phyloP scores from a whole-genome alignment of 2,113 vertebrate species.

The Azemiops feae region DNA sequence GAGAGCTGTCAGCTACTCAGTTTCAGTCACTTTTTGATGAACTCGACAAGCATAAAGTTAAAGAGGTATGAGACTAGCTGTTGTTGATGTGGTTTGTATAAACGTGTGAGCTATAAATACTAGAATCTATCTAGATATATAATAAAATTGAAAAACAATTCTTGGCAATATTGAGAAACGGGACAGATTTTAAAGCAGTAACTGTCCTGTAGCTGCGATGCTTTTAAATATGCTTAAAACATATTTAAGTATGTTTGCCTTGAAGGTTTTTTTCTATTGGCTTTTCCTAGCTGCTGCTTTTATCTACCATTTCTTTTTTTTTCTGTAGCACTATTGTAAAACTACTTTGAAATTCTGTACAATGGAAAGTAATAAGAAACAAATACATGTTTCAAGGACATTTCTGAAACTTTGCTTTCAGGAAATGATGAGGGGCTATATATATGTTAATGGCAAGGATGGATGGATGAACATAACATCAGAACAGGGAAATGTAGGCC shows the following conservation, averaged over 20 bases:
- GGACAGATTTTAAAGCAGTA: not conserved
- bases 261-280: not conserved
- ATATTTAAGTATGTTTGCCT: not conserved
- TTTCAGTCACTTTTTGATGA: conserved; percentile 27
- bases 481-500: not conserved
- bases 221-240: not conserved
- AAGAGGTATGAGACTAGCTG: conserved; percentile 2
- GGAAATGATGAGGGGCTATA: not conserved
- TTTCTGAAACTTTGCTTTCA: not conserved
- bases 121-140: not conserved
- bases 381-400: not conserved
- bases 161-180: not conserved
- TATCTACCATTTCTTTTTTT: not conserved
- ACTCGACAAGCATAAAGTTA: conserved; percentile 18
- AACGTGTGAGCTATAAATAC: not conserved
- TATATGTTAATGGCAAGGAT: not conserved
- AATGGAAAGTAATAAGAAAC: not conserved
- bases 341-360: not conserved
- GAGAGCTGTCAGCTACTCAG: conserved; percentile 6
- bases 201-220: not conserved
- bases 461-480: not conserved
- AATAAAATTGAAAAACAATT: not conserved
- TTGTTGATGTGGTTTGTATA: conserved; percentile 9
- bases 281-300: not conserved
- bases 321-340: not conserved